Percentiles rank a stretch among this genome's conserved stretches.
phyloP scores from a whole-genome alignment of 2,888 invertebrate genomes.

The Mactromeris polynyma region DNA sequence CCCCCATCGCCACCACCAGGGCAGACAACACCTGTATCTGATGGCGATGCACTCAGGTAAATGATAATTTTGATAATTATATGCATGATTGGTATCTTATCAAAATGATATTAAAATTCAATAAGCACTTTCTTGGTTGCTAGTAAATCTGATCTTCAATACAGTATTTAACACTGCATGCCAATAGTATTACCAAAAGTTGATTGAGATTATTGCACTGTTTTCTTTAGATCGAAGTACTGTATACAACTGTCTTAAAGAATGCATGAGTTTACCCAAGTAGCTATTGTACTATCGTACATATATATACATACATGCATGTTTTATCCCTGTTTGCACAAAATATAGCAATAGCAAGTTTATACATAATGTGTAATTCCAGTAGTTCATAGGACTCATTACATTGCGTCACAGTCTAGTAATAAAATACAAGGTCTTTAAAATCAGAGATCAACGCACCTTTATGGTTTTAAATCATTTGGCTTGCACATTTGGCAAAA shows the following conservation, averaged over 20 bases:
- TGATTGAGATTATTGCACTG: background rate
- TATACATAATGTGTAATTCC: background rate
- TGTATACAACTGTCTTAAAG: background rate
- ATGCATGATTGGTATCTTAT: too few species aligned
- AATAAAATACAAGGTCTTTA: too few species aligned
- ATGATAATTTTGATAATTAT: background rate
- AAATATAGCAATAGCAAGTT: background rate
- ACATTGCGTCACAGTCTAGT: too few species aligned
- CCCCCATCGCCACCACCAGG: constrained; percentile 84
- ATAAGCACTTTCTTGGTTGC: background rate
- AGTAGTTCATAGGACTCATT: background rate
- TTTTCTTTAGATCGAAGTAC: background rate
- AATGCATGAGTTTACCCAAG: background rate
- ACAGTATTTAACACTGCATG: background rate
- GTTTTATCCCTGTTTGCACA: background rate
- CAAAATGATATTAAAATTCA: background rate
- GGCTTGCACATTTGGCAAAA: background rate
- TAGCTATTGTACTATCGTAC: background rate
- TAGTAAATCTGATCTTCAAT: background rate
- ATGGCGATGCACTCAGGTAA: constrained; percentile 82
- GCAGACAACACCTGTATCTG: constrained; percentile 83
- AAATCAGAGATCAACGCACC: too few species aligned
- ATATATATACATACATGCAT: background rate
- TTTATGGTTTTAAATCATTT: background rate
- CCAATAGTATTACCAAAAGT: background rate